Evolutionary conservation across 2,797 vertebrate species (phyloP), one percentile per base, ranked within the genome.

Genomic region (Percopsis omiscomaycus): DNA sequence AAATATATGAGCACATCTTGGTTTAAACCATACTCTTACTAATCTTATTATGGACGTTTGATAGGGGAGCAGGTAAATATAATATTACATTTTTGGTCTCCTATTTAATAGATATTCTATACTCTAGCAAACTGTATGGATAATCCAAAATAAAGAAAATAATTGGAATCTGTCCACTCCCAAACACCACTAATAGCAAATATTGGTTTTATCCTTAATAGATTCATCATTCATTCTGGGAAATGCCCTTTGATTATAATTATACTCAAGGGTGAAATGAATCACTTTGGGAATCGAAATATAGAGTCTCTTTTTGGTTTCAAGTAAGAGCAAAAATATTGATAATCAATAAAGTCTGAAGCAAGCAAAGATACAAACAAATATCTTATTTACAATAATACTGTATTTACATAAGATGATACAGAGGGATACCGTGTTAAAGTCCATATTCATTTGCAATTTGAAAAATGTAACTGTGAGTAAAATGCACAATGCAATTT

Each of bases 371-470:
- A 84, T 90, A 91, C 74, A 74, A 72, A 90, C 86, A 89, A 84
- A 88, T 83, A 91, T 90, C 88, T 91, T 92, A 92, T 90, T 89
- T 91, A 91, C 91, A 92, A 86, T 89, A 88, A 82, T 48, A 80
- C 71, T 74, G 86, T 92, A 92, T 92, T 89, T 92, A 92, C 89
- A 92, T 86, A 73, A 81, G 78, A 88, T 80, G 84, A 75, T 78
- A 83, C 61, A 63, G 80, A 85, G 84, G 77, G 82, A 87, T 86
- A 79, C 79, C 58, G 66, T 81, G 76, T 85, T 84, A 60, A 86
- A 83, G 84, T 83, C 79, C 84, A 85, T 79, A 77, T 84, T 88
- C 74, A 76, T 71, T 87, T 80, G 70, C 78, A 64, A 80, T 87
- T 82, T 84, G 81, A 87, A 91, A 91, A 88, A 87, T 80, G 84